Evolutionary conservation across 2,888 invertebrate genomes (phyloP).

Genomic region (Drosophila histrio): DNA sequence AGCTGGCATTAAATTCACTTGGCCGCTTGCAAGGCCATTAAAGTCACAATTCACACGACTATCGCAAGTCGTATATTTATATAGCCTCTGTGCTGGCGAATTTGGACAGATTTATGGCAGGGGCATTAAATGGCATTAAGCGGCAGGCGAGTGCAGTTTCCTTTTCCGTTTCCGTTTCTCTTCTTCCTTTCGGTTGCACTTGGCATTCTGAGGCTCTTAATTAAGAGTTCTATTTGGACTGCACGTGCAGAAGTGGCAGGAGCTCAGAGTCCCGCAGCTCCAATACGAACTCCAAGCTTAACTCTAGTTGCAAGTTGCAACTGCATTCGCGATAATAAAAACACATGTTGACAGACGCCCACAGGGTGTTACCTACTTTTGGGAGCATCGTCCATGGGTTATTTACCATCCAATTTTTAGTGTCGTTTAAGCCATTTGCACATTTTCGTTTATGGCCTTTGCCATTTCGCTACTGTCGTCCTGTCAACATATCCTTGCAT

Average conservation of each 20-base stretch:
- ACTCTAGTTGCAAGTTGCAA: constrained; percentile 9
- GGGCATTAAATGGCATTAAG: constrained; percentile 61
- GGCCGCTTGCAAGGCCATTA: constrained; percentile 43
- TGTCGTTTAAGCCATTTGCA: constrained; percentile 70
- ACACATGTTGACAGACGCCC: constrained; percentile 63
- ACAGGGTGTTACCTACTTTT: constrained; percentile 19
- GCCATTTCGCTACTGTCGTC: constrained; percentile 54
- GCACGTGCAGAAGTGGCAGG: constrained; percentile 1
- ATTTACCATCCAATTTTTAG: constrained; percentile 52
- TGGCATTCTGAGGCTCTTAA: constrained; percentile 54
- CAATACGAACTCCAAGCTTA: neutral
- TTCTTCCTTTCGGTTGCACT: constrained; percentile 23
- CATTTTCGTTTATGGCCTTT: constrained; percentile 71
- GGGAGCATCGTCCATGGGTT: constrained; percentile 1
- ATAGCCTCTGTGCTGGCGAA: constrained; percentile 54
- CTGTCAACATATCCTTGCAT: constrained; percentile 41
- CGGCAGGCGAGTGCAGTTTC: constrained; percentile 37
- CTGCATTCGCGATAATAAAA: constrained; percentile 63
- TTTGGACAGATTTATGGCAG: constrained; percentile 72
- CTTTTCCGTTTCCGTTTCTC: constrained; percentile 35
- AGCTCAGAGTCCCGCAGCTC: neutral
- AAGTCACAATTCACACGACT: constrained; percentile 54
- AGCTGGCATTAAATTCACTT: constrained; percentile 63
- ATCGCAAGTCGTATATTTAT: constrained; percentile 68
- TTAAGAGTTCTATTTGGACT: constrained; percentile 64